Evolutionary conservation across 2,888 invertebrate genomes (phyloP), one percentile per base, ranked within the genome.

Genomic region (Lasioglossum leucozonium): DNA sequence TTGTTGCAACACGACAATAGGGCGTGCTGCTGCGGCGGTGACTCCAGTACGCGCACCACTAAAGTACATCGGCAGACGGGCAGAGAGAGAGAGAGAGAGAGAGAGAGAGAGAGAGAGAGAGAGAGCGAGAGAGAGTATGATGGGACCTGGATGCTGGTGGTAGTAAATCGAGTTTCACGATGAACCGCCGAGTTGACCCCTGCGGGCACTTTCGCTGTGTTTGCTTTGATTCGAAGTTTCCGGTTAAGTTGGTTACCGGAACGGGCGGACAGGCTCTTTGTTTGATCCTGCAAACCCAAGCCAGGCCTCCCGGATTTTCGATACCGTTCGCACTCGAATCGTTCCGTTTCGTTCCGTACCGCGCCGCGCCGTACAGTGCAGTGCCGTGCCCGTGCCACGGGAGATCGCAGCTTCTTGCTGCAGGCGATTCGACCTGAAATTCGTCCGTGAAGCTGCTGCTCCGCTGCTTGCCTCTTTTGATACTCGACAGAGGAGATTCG

Each of bases 171-270:
- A 91, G 91, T 92, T 92, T 90, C 87, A 81, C 87, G 88, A 89
- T 90, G 88, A 91, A 91, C 88, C 87, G 84, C 37, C 85, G 80
- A 89, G 87, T 90, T 93, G 94, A 93, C 92, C 93, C 93, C 94
- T 91, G 92, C 92, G 92, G 94, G 93, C 93, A 93, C 91, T 94
- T 94, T 92, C 91, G 88, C 91, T 91, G 92, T 94, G 93, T 94
- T 94, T 95, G 93, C 95, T 94, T 95, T 94, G 94, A 95, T 94
- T 95, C 92, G 87, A 94, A 94, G 94, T 94, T 95, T 93, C 92
- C 93, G 92, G 91, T 90, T 92, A 94, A 94, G 94, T 94, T 94
- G 93, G 94, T 94, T 94, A 94, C 90, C 90, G 79, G 90, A 91
- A 87, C 88, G 82, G 81, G 80, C 78, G 58, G 79, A 51, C 76